phyloP scores from a whole-genome alignment of 1,140 invertebrate genomes.

The Platorchestia sp. region DNA sequence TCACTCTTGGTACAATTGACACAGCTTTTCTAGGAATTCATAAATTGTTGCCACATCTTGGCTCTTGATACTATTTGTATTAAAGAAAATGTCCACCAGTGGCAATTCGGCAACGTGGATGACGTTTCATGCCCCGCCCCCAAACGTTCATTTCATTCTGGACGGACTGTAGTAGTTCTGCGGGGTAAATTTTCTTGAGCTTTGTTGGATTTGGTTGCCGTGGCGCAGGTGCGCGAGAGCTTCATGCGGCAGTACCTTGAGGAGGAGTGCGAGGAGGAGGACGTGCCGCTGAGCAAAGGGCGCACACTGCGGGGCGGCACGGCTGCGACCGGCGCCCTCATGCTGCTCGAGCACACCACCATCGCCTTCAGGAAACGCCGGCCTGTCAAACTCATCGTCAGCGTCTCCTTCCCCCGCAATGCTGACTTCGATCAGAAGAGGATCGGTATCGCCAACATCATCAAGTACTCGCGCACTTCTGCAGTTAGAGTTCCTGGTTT shows the following conservation, averaged over 20 bases:
- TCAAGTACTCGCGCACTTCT: constrained; percentile 56
- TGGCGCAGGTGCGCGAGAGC: constrained; percentile 88
- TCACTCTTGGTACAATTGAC: no score
- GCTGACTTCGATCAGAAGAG: constrained; percentile 67
- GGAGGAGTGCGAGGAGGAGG: constrained; percentile 79
- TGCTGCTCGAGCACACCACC: constrained; percentile 60
- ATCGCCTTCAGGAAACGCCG: constrained; percentile 65
- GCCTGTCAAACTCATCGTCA: constrained; percentile 61
- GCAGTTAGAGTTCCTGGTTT: no score
- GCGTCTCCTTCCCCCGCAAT: constrained; percentile 63
- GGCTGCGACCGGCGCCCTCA: not conserved
- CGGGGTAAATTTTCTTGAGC: constrained; percentile 64
- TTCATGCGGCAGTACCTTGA: constrained; percentile 98
- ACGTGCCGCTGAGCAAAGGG: constrained; percentile 71
- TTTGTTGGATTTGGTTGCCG: no score
- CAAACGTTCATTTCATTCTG: no score
- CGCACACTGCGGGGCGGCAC: constrained; percentile 58
- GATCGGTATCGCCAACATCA: constrained; percentile 64
- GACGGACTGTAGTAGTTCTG: no score
- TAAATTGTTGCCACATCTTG: no score
- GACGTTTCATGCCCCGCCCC: no score
- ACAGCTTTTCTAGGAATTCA: no score
- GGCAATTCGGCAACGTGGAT: no score
- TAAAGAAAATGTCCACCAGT: no score
- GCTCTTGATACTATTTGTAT: no score